phyloP scores from a whole-genome alignment of 2,888 invertebrate species.

The Deilephila elpenor region DNA sequence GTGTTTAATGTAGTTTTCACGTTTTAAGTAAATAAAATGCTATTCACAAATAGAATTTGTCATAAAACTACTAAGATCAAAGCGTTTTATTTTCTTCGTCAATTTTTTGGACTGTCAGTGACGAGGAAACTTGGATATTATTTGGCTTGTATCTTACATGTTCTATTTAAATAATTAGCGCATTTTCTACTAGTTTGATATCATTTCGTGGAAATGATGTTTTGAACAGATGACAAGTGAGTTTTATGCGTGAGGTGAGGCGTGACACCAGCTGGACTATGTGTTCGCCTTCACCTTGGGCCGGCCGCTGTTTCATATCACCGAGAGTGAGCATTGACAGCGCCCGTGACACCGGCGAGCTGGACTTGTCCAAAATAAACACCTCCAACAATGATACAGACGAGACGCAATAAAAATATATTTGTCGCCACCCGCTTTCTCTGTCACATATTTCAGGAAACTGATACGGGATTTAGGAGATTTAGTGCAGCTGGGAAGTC shows the following conservation, averaged over 20 bases:
- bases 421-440: constrained; percentile 52
- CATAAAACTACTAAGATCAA: constrained; percentile 45
- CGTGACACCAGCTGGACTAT: constrained; percentile 67
- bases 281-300: constrained; percentile 80
- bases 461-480: constrained; percentile 47
- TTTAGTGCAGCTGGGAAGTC: constrained; percentile 49
- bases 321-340: constrained; percentile 66
- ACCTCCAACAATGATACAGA: constrained; percentile 69
- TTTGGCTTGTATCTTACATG: constrained; percentile 26
- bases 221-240: constrained; percentile 58
- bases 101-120: constrained; percentile 40
- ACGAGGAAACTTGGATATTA: constrained; percentile 29
- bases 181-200: neutral
- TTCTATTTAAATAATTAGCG: neutral
- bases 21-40: constrained; percentile 36
- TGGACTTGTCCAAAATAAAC: constrained; percentile 73
- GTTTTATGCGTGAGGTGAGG: constrained; percentile 60
- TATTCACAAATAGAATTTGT: constrained; percentile 35
- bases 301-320: constrained; percentile 72
- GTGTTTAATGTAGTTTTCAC: constrained; percentile 28
- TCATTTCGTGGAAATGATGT: neutral
- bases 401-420: constrained; percentile 65
- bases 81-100: constrained; percentile 36
- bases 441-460: constrained; percentile 44
- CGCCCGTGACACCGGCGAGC: constrained; percentile 71